Percentiles rank a stretch among this genome's conserved stretches.
These are phyloP conservation scores for Thoracochromis brauschi DNA, from an alignment of 2,113 vertebrate genomes.

Conservation along the genomic window DNA sequence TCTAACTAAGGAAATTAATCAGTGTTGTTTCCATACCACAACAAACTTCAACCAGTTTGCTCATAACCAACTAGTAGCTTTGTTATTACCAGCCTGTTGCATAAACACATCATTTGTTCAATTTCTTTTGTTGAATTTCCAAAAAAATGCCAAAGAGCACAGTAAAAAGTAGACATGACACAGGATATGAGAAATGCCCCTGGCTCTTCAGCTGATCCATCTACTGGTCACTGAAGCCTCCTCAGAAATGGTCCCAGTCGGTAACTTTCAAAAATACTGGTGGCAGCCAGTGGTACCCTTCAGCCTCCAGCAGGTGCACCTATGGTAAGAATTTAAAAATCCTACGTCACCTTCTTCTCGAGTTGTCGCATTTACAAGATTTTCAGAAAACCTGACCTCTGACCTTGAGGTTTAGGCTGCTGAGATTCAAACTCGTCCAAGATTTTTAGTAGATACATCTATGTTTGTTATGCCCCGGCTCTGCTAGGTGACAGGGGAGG, in stretches of 20 bases:
- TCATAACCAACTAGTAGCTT: neutral
- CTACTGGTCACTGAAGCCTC: neutral
- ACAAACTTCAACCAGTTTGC: neutral
- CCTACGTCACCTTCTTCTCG: neutral
- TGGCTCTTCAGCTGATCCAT: neutral
- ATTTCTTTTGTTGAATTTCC: neutral
- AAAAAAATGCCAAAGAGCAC: neutral
- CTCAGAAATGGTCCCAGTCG: rapidly evolving
- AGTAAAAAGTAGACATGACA: neutral
- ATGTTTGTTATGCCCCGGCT: neutral
- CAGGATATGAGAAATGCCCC: neutral
- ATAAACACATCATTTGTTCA: neutral
- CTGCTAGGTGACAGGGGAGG: neutral
- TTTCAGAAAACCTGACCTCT: neutral
- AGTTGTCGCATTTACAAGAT: neutral
- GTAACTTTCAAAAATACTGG: neutral
- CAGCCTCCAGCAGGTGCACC: neutral
- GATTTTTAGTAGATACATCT: neutral
- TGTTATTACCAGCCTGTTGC: neutral
- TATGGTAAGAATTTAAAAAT: neutral
- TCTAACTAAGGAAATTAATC: neutral
- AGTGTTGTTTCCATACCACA: neutral
- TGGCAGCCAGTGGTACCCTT: neutral
- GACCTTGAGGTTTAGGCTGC: neutral
- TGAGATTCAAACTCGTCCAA: neutral